Evolutionary conservation across 1,140 invertebrate species (phyloP).

Genomic region (Lepidurus apus): DNA sequence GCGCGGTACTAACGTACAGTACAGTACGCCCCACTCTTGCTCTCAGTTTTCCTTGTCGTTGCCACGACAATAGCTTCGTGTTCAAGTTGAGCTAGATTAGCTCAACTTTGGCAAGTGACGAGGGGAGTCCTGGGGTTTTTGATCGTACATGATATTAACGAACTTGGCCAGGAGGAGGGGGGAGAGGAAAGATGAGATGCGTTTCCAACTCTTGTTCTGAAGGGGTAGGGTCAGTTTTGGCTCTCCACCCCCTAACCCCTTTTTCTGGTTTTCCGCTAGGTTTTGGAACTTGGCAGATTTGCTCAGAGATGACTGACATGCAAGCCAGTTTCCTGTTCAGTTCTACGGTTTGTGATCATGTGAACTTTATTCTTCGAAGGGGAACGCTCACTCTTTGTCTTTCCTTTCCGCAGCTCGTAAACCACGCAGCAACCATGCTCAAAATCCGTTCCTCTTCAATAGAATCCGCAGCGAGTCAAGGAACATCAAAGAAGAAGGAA

Average conservation of each 20-base stretch:
- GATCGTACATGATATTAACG: conserved; percentile 22
- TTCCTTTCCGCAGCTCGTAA: too few species aligned
- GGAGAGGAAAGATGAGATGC: not conserved
- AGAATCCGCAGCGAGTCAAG: too few species aligned
- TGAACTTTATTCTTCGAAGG: too few species aligned
- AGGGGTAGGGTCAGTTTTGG: not conserved
- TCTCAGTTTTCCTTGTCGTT: conserved; percentile 10
- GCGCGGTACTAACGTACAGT: not conserved
- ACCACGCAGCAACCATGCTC: too few species aligned
- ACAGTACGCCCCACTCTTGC: not conserved
- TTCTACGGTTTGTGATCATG: too few species aligned
- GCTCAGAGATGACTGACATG: not conserved
- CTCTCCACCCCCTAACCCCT: not conserved
- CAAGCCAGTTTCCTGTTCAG: not conserved
- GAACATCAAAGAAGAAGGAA: too few species aligned
- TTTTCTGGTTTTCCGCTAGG: not conserved
- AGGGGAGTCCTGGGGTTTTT: not conserved
- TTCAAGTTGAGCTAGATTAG: not conserved
- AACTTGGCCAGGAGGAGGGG: not conserved
- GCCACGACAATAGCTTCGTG: conserved; percentile 9
- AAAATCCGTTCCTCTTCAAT: too few species aligned
- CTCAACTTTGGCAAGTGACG: conserved; percentile 6
- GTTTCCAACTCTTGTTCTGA: not conserved
- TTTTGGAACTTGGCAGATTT: not conserved
- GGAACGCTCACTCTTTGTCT: too few species aligned